Evolutionary conservation across 2,888 invertebrate species (phyloP), one percentile per base, ranked within the genome.

Genomic region (Nyleta sp.): DNA sequence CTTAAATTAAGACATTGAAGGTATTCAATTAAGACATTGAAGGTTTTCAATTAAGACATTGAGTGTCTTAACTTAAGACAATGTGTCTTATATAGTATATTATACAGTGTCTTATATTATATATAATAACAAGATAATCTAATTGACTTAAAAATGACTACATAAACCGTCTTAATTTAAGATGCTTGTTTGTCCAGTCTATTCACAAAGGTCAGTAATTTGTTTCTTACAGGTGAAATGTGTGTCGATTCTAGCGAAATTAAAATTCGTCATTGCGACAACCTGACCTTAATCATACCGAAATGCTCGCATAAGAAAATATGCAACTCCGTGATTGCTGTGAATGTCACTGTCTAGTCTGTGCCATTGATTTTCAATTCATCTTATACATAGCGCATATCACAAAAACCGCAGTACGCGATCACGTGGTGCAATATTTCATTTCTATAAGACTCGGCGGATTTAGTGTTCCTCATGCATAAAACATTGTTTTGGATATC

Each of bases 401-500:
- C 72, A 53, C 73, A 80, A 80, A 80, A 80, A 77, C 80, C 73
- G 73, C 80, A 73, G 73, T 67, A 73, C 40, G 73, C 70, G 73
- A 60, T 80, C 80, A 80, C 73, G 76, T 80, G 80, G 53, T 28
- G 71, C 74, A 67, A 81, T 80, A 81, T 81, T 79, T 82, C 80
- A 80, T 78, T 79, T 79, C 79, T 70, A 65, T 77, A 78, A 82
- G 79, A 72, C 78, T 60, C 50, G 57, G 71, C 24, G 64, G 77
- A 76, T 80, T 78, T 81, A 74, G 67, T 44, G 52, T 74, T 55
- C 52, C 62, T 64, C 77, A 79, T 80, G 82, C 74, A 82, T 82
- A 82, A 82, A 78, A 80, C 79, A 82, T 82, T 82, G 70, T 80
- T 80, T 77, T 79, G 59, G 76, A 77, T 78, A 55, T 73, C 70